These are phyloP conservation scores for Brachionichthys hirsutus DNA, from an alignment of 2,113 vertebrate genomes.

Conservation along the genomic window DNA sequence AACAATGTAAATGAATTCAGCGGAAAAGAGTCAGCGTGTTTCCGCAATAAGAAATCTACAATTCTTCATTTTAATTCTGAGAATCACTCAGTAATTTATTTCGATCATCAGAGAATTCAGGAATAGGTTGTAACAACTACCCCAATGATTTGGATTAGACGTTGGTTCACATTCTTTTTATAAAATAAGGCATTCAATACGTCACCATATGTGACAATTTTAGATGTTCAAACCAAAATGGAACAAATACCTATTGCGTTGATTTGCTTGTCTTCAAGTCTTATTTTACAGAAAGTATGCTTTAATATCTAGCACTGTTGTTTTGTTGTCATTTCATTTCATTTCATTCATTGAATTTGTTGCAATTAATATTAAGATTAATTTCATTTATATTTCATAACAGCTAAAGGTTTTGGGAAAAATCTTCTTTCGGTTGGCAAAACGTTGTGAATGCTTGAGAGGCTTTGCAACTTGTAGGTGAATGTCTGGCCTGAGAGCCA, in stretches of 20 bases:
- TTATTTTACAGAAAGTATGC: not conserved
- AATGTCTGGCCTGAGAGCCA: slow-evolving; percentile 50
- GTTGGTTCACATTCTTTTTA: not conserved
- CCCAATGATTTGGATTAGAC: not conserved
- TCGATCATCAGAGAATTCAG: not conserved
- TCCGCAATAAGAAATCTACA: too few species aligned
- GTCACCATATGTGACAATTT: too few species aligned
- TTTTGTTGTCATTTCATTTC: not conserved
- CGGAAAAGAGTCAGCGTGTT: too few species aligned
- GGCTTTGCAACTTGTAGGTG: slow-evolving; percentile 32
- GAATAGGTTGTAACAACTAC: not conserved
- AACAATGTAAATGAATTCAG: not conserved
- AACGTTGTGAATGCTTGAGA: slow-evolving; percentile 1
- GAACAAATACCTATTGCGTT: not conserved
- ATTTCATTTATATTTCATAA: not conserved
- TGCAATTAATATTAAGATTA: not conserved
- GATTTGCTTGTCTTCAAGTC: not conserved
- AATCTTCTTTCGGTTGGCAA: too few species aligned
- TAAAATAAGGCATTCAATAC: not conserved
- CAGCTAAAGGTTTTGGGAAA: too few species aligned
- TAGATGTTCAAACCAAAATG: not conserved
- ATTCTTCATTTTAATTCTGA: too few species aligned
- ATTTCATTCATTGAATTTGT: not conserved
- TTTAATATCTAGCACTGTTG: not conserved
- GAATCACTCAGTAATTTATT: too few species aligned